Conservation (phyloP, 2,113 vertebrate genomes). For the Gymnarchus niloticus region DNA sequence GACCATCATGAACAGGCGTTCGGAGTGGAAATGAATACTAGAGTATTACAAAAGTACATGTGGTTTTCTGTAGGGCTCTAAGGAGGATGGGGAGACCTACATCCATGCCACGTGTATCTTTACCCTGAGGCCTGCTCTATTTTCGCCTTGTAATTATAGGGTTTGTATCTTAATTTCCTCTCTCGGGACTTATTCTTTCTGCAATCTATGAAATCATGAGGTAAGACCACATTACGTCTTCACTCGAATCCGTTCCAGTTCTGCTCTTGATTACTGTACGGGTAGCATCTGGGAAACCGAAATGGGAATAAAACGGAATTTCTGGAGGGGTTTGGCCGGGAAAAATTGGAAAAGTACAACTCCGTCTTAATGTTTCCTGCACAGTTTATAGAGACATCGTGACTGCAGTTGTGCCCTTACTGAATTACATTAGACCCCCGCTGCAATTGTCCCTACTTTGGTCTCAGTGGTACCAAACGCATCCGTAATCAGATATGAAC, state of each 20-base stretch:
- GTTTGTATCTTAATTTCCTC: constrained; percentile 14
- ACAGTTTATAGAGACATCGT: not conserved
- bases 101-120: constrained; percentile 18
- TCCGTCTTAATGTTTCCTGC: not conserved
- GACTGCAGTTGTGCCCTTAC: not conserved
- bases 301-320: not conserved
- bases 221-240: not conserved
- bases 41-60: not conserved
- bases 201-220: constrained; percentile 14
- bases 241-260: not conserved
- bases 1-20: not conserved
- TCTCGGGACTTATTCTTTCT: not conserved
- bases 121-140: not conserved
- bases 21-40: not conserved
- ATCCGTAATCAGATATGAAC: constrained; percentile 14
- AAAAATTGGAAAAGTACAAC: not conserved
- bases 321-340: not conserved
- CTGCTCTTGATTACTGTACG: not conserved
- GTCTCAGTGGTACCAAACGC: not conserved
- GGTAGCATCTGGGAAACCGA: not conserved
- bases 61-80: constrained; percentile 18
- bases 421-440: not conserved
- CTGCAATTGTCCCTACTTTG: not conserved
- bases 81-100: not conserved
- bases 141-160: constrained; percentile 21